A percentile compares a stretch with the other conserved stretches of the same genome.
These are phyloP conservation scores for Stichodactyla helianthus DNA, from an alignment of 64 coral and sea anemone genomes.

Conservation along the genomic window DNA sequence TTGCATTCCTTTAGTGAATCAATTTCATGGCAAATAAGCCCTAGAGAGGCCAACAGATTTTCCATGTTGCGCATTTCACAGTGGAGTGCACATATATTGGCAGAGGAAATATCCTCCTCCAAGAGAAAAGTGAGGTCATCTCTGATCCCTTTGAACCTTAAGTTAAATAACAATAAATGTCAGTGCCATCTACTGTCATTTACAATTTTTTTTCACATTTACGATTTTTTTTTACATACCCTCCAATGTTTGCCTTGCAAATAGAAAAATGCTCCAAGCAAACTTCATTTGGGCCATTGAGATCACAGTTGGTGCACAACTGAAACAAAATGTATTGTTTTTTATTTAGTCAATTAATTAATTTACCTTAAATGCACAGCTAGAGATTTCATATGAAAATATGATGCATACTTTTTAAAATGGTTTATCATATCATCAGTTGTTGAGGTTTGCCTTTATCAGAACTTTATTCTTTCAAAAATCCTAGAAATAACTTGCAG, in stretches of 20 bases:
- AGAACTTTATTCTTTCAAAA: too few species aligned
- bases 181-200: background rate
- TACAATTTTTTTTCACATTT: background rate
- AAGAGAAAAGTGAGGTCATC: constrained; percentile 34
- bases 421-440: too few species aligned
- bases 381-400: background rate
- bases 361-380: background rate
- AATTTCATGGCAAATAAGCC: constrained; percentile 19
- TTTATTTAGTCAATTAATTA: background rate
- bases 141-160: background rate
- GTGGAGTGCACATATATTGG: constrained; percentile 27
- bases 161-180: background rate
- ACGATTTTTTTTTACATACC: background rate
- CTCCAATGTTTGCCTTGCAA: constrained; percentile 6
- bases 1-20: constrained; percentile 26
- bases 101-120: constrained; percentile 21
- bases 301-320: constrained; percentile 6
- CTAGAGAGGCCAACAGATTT: constrained; percentile 13
- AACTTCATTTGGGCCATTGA: background rate
- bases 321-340: background rate
- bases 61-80: constrained; percentile 40
- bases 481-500: too few species aligned
- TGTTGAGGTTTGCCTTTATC: too few species aligned
- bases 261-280: background rate
- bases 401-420: too few species aligned